Evolutionary conservation across 1,140 invertebrate species (phyloP).

Genomic region (Drosophila kikkawai): DNA sequence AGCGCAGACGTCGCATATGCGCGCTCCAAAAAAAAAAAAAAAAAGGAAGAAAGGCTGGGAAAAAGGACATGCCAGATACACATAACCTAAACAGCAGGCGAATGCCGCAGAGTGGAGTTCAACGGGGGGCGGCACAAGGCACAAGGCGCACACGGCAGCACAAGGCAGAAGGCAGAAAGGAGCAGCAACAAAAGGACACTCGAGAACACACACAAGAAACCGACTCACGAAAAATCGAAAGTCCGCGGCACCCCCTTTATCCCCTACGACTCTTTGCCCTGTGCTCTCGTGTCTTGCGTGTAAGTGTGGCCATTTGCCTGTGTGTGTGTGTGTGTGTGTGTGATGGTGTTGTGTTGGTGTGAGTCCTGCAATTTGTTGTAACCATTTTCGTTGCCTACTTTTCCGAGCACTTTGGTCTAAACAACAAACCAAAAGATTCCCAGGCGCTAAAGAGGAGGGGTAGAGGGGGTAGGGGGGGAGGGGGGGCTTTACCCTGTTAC

Average conservation of each 20-base stretch:
- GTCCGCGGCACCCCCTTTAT: constrained; percentile 38
- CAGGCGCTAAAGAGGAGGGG: background rate
- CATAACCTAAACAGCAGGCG: constrained; percentile 67
- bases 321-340: background rate
- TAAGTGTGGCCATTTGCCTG: background rate
- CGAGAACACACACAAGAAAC: constrained; percentile 34
- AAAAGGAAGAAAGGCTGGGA: constrained; percentile 39
- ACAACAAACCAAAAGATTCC: constrained; percentile 44
- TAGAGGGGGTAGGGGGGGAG: background rate
- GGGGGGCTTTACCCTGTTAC: background rate
- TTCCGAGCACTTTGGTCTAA: constrained; percentile 41
- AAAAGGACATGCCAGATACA: constrained; percentile 75
- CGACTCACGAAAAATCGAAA: constrained; percentile 75
- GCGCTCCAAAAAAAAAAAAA: constrained; percentile 50
- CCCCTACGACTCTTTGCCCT: constrained; percentile 11
- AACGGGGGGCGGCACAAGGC: constrained; percentile 2
- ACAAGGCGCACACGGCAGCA: constrained; percentile 23
- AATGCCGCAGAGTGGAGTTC: constrained; percentile 48
- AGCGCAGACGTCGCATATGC: constrained; percentile 74
- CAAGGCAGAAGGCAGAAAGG: constrained; percentile 25
- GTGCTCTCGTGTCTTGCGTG: background rate
- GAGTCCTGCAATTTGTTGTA: constrained; percentile 34
- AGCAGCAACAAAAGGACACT: constrained; percentile 59
- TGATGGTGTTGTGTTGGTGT: background rate
- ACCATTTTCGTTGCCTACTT: constrained; percentile 53